phyloP scores from a whole-genome alignment of 2,888 invertebrate species.

The Chrysomela aeneicollis region DNA sequence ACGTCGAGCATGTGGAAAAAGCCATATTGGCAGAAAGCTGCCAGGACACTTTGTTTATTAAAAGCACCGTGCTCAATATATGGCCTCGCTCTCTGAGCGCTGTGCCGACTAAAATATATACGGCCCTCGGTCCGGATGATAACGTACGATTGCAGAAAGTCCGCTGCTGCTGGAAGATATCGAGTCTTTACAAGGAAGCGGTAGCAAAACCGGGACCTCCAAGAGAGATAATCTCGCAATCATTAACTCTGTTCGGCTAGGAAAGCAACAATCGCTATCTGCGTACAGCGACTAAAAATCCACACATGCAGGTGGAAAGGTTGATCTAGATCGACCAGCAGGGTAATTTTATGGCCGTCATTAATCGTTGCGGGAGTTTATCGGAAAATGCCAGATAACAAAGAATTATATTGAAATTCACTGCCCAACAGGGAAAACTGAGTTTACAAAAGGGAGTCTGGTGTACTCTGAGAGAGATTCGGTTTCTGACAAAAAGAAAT shows the following conservation, averaged over 20 bases:
- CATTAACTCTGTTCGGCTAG: constrained; percentile 42
- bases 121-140: constrained; percentile 40
- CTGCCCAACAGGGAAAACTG: no score
- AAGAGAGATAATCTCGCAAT: constrained; percentile 44
- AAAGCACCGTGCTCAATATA: constrained; percentile 44
- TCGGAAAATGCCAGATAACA: not conserved
- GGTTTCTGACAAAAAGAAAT: no score
- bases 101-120: constrained; percentile 44
- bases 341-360: not conserved
- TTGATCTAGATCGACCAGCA: constrained; percentile 29
- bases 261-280: constrained; percentile 34
- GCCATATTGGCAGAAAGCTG: constrained; percentile 43
- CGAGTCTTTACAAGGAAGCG: constrained; percentile 46
- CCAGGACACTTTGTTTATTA: constrained; percentile 45
- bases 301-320: constrained; percentile 33
- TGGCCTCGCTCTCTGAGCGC: constrained; percentile 42
- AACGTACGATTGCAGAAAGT: constrained; percentile 40
- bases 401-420: not conserved
- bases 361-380: not conserved
- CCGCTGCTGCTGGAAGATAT: constrained; percentile 41
- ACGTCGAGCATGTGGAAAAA: constrained; percentile 37
- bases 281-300: constrained; percentile 33
- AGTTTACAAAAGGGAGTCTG: no score
- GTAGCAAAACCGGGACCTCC: constrained; percentile 43
- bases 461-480: no score